These are phyloP conservation scores for Ophioninae sp. DNA, from an alignment of 2,888 invertebrate genomes.

Conservation along the genomic window DNA sequence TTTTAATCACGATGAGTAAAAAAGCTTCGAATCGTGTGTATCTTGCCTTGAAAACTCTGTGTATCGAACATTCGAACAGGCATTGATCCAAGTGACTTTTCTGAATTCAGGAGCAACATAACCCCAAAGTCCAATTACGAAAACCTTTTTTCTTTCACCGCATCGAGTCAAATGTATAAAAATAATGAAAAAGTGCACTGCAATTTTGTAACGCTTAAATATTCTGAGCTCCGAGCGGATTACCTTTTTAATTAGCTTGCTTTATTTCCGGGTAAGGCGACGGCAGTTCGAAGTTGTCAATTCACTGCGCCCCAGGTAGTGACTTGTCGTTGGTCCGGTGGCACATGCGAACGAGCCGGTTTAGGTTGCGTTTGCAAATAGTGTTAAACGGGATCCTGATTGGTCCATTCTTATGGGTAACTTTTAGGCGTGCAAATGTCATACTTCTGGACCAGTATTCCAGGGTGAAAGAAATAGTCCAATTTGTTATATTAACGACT, in stretches of 20 bases:
- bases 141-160: background rate
- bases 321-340: slow-evolving; percentile 43
- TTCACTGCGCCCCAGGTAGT: slow-evolving; percentile 62
- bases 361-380: slow-evolving; percentile 32
- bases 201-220: slow-evolving; percentile 8
- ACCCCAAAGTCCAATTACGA: slow-evolving; percentile 43
- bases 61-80: background rate
- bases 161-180: background rate
- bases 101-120: slow-evolving; percentile 55
- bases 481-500: no score
- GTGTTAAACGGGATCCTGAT: background rate
- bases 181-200: slow-evolving; percentile 1
- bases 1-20: background rate
- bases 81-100: slow-evolving; percentile 45
- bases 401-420: no score
- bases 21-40: background rate
- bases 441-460: no score
- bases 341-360: slow-evolving; percentile 14
- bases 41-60: background rate
- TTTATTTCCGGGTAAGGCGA: slow-evolving; percentile 31
- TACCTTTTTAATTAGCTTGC: slow-evolving; percentile 44
- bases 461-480: no score
- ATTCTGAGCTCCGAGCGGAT: slow-evolving; percentile 10
- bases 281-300: slow-evolving; percentile 64
- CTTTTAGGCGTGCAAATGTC: no score